Evolutionary conservation across 1,140 invertebrate genomes (phyloP).

Genomic region (Cotesia vestalis): DNA sequence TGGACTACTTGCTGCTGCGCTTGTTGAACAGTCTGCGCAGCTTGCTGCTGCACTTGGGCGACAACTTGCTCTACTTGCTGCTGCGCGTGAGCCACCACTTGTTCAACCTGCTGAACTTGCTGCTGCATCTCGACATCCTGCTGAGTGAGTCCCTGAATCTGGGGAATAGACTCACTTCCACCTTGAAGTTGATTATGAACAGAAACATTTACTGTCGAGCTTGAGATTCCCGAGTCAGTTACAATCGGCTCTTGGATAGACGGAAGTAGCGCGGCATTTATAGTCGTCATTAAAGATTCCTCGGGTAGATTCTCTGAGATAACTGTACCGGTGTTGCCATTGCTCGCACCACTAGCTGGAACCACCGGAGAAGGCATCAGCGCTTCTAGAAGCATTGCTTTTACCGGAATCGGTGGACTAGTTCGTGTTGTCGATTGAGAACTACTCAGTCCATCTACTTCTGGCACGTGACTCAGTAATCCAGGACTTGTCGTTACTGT

Average conservation of each 20-base stretch:
- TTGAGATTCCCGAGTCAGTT: conserved; percentile 41
- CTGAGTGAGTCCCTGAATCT: conserved; percentile 48
- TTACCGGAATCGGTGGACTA: conserved; percentile 61
- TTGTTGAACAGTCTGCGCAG: conserved; percentile 60
- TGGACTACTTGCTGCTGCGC: conserved; percentile 63
- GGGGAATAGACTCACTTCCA: conserved; percentile 49
- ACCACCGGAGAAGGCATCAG: conserved; percentile 59
- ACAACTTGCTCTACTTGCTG: conserved; percentile 65
- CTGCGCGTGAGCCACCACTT: conserved; percentile 60
- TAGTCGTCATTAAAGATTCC: conserved; percentile 66
- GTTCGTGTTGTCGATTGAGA: conserved; percentile 53
- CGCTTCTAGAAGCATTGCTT: conserved; percentile 66
- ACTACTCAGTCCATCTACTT: conserved; percentile 50
- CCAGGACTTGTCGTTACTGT: conserved; percentile 52
- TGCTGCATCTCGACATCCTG: conserved; percentile 60
- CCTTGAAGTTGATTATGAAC: conserved; percentile 54
- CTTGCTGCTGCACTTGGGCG: conserved; percentile 59
- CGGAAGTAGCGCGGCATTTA: conserved; percentile 61
- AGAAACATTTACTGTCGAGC: conserved; percentile 45
- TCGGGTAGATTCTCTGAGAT: conserved; percentile 55
- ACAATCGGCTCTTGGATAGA: conserved; percentile 69
- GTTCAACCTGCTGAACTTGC: conserved; percentile 61
- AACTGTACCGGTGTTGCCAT: conserved; percentile 45
- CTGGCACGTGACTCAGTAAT: conserved; percentile 52
- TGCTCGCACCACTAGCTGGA: conserved; percentile 42